Conservation (phyloP, 2,888 invertebrate genomes). For the Loripinus fragilis region DNA sequence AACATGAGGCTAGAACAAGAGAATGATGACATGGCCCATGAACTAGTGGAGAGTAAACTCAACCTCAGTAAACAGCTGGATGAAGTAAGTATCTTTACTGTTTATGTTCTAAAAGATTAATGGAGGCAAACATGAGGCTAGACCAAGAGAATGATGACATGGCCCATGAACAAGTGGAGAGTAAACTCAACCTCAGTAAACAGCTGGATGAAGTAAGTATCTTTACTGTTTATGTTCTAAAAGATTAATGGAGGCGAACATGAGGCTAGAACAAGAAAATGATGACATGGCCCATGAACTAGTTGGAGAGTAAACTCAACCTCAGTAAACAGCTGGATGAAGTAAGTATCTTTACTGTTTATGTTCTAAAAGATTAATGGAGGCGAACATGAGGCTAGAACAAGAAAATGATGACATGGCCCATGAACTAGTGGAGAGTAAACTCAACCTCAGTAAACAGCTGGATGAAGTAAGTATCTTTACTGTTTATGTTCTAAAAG, state of each 20-base stretch:
- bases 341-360: conserved; percentile 62
- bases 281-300: conserved; percentile 86
- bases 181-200: conserved; percentile 86
- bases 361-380: conserved; percentile 84
- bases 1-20: too few relatives aligned
- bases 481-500: too few relatives aligned
- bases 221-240: too few relatives aligned
- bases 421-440: conserved; percentile 86
- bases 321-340: conserved; percentile 85
- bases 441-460: conserved; percentile 85
- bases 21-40: too few relatives aligned
- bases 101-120: too few relatives aligned
- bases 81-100: too few relatives aligned
- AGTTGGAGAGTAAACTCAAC: conserved; percentile 85
- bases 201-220: conserved; percentile 81
- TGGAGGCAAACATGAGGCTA: conserved; percentile 85
- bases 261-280: conserved; percentile 86
- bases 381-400: conserved; percentile 86
- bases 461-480: conserved; percentile 78
- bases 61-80: too few relatives aligned
- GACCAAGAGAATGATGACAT: conserved; percentile 87
- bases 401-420: conserved; percentile 87
- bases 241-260: conserved; percentile 84
- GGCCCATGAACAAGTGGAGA: conserved; percentile 86
- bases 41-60: too few relatives aligned